phyloP scores from a whole-genome alignment of 2,797 vertebrate species.

The Argya squamiceps region DNA sequence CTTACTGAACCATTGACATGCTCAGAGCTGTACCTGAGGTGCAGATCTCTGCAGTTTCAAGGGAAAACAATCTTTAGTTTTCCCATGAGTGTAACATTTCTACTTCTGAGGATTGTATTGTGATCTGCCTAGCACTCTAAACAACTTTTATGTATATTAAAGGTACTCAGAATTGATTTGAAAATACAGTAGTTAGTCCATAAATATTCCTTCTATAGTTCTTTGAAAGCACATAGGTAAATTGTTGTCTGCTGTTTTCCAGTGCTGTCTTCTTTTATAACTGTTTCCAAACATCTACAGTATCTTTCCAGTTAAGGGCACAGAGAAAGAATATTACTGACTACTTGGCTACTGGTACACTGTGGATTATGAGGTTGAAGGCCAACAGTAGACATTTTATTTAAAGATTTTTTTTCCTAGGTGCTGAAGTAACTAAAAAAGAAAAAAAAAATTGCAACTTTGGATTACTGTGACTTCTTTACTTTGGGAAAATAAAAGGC shows the following conservation, averaged over 20 bases:
- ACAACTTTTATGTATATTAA: background rate
- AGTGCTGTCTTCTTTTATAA: background rate
- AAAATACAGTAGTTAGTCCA: background rate
- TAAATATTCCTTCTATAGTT: background rate
- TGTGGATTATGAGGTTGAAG: background rate
- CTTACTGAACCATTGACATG: background rate
- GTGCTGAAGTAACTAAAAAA: background rate
- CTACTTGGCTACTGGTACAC: background rate
- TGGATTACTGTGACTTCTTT: background rate
- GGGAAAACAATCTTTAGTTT: background rate
- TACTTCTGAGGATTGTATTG: background rate
- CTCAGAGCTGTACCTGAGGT: background rate
- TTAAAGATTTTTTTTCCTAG: background rate
- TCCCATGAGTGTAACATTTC: background rate
- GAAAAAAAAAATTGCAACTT: background rate
- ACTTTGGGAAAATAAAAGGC: background rate
- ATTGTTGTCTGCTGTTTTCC: background rate
- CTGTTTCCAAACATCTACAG: background rate
- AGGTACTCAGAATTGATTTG: background rate
- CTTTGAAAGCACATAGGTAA: background rate
- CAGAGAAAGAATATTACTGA: background rate
- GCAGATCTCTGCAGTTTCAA: background rate
- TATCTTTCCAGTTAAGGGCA: background rate
- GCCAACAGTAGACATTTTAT: background rate
- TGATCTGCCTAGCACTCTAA: background rate